Evolutionary conservation across 1,140 invertebrate species (phyloP).

Genomic region (Bombus polaris): DNA sequence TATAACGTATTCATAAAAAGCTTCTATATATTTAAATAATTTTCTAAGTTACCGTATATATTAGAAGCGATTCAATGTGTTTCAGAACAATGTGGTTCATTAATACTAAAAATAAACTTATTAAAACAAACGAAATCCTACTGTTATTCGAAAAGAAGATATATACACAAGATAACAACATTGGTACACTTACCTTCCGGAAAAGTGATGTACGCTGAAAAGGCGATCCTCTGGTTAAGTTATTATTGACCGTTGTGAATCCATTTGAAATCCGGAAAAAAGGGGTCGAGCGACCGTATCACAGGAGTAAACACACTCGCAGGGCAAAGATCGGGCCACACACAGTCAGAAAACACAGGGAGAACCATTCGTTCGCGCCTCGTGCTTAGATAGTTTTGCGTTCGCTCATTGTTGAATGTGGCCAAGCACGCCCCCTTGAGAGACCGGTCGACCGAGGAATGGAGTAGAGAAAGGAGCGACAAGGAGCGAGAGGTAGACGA

Average conservation of each 20-base stretch:
- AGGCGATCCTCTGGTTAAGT: slow-evolving; percentile 20
- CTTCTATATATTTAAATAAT: too few species aligned
- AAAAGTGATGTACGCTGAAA: background rate
- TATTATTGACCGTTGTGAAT: slow-evolving; percentile 13
- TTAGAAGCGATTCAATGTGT: background rate
- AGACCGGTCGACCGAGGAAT: slow-evolving; percentile 67
- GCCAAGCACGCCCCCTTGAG: slow-evolving; percentile 69
- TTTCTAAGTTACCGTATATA: too few species aligned
- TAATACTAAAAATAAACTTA: background rate
- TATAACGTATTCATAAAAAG: too few species aligned
- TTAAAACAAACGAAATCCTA: background rate
- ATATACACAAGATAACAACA: slow-evolving; percentile 3
- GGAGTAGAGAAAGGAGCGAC: slow-evolving; percentile 32
- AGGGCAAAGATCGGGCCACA: slow-evolving; percentile 51
- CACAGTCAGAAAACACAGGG: slow-evolving; percentile 50
- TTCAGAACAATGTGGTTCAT: background rate
- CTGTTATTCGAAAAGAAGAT: background rate
- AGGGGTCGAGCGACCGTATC: slow-evolving; percentile 25
- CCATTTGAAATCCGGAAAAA: slow-evolving; percentile 40
- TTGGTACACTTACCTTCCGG: slow-evolving; percentile 8
- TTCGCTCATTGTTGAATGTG: slow-evolving; percentile 70
- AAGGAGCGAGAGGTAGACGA: background rate
- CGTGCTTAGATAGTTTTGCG: slow-evolving; percentile 72
- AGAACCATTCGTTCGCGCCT: slow-evolving; percentile 65
- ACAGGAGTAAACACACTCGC: slow-evolving; percentile 37